Evolutionary conservation across 2,113 vertebrate species (phyloP).

Genomic region (Alectura lathami): DNA sequence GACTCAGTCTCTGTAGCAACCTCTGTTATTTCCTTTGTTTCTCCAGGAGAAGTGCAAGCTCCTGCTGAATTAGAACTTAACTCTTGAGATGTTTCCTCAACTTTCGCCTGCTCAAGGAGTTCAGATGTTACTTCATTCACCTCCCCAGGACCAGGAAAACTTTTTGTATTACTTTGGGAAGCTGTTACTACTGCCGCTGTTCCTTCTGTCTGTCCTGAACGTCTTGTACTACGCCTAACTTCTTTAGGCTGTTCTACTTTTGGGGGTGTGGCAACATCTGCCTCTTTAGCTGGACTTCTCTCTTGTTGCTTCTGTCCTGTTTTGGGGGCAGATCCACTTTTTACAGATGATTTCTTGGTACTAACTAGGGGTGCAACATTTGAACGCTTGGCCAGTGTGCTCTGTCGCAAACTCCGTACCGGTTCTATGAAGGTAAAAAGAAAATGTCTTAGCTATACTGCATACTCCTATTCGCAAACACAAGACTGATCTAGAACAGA

Average conservation of each 20-base stretch:
- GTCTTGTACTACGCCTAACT: constrained; percentile 59
- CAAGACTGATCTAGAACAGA: neutral
- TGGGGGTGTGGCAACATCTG: constrained; percentile 37
- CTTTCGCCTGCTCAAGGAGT: constrained; percentile 20
- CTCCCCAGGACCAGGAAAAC: constrained; percentile 46
- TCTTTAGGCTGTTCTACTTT: constrained; percentile 71
- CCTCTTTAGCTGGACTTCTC: constrained; percentile 76
- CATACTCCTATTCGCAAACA: neutral
- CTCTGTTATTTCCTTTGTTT: constrained; percentile 52
- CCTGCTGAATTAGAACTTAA: constrained; percentile 43
- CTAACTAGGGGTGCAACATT: constrained; percentile 66
- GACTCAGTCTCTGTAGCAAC: constrained; percentile 26
- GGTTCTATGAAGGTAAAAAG: constrained; percentile 69
- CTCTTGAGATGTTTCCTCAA: constrained; percentile 40
- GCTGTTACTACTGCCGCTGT: neutral
- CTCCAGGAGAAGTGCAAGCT: constrained; percentile 34
- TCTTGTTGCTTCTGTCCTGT: constrained; percentile 70
- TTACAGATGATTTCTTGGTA: constrained; percentile 73
- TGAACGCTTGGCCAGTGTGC: constrained; percentile 79
- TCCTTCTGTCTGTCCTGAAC: constrained; percentile 56
- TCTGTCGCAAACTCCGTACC: constrained; percentile 79
- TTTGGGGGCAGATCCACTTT: constrained; percentile 73
- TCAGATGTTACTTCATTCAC: constrained; percentile 48
- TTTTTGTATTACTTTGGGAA: constrained; percentile 59
- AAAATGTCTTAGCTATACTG: constrained; percentile 58